These are phyloP conservation scores for Poliocrania exsul DNA, from an alignment of 2,797 vertebrate genomes.

Conservation along the genomic window DNA sequence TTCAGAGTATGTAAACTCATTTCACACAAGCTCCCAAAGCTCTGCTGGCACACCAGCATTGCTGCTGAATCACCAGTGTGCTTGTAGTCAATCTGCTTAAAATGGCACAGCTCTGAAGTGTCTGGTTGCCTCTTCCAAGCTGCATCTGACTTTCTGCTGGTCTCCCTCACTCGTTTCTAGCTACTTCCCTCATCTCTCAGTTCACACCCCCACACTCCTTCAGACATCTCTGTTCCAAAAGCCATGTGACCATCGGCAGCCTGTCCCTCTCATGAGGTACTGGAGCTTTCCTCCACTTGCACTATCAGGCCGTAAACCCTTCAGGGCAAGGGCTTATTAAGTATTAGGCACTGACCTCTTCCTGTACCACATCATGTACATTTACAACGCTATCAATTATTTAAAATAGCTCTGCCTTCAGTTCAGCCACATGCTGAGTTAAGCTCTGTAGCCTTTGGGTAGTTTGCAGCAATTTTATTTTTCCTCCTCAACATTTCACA, in stretches of 20 bases:
- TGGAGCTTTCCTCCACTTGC: neutral
- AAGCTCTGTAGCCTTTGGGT: conserved; percentile 33
- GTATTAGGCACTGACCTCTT: neutral
- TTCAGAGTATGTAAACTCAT: neutral
- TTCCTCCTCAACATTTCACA: neutral
- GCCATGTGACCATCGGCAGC: fast-evolving
- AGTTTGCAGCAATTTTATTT: neutral
- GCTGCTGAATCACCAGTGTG: conserved; percentile 15
- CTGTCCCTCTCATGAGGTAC: neutral
- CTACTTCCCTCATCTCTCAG: neutral
- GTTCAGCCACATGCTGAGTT: conserved; percentile 39
- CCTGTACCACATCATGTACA: neutral
- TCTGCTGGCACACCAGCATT: neutral
- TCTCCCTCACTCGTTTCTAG: fast-evolving
- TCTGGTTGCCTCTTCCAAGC: conserved; percentile 6
- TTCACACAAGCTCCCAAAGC: neutral
- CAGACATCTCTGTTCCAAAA: neutral
- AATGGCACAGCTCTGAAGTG: conserved; percentile 31
- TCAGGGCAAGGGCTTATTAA: neutral
- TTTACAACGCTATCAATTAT: conserved; percentile 55
- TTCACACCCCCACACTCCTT: fast-evolving
- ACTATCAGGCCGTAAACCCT: neutral
- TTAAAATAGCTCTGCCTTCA: conserved; percentile 48
- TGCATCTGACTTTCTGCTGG: conserved; percentile 9
- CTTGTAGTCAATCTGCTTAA: conserved; percentile 54